Conservation (phyloP, 2,113 vertebrate species). For the Mormyrus lacerda region DNA sequence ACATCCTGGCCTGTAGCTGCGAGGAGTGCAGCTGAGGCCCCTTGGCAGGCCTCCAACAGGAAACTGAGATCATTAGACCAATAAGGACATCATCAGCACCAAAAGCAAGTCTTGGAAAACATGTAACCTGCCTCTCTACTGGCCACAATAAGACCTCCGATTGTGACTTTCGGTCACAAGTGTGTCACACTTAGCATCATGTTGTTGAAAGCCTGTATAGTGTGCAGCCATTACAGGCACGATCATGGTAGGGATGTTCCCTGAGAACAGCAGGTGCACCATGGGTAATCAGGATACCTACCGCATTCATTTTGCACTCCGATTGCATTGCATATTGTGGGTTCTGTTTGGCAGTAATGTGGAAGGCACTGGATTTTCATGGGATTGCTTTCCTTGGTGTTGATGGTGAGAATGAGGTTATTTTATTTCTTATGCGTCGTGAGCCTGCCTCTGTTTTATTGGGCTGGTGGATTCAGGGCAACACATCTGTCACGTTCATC, state of each 20-base stretch:
- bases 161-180: not conserved
- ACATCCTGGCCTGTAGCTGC: constrained; percentile 93
- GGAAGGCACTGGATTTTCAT: not conserved
- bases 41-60: not conserved
- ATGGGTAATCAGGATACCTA: not conserved
- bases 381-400: not conserved
- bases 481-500: not conserved
- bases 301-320: not conserved
- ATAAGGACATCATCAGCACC: not conserved
- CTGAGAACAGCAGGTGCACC: not conserved
- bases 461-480: not conserved
- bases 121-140: not conserved
- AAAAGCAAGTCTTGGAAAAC: not conserved
- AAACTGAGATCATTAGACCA: not conserved
- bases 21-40: constrained; percentile 80
- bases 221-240: not conserved
- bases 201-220: not conserved
- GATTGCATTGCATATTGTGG: not conserved
- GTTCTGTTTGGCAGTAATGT: not conserved
- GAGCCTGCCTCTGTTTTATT: not conserved
- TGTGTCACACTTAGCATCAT: not conserved
- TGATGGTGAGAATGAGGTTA: not conserved
- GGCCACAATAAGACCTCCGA: not conserved
- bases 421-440: not conserved
- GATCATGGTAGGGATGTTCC: not conserved